phyloP scores from a whole-genome alignment of 1,140 invertebrate species.

The Pogonognathellus flavescens region DNA sequence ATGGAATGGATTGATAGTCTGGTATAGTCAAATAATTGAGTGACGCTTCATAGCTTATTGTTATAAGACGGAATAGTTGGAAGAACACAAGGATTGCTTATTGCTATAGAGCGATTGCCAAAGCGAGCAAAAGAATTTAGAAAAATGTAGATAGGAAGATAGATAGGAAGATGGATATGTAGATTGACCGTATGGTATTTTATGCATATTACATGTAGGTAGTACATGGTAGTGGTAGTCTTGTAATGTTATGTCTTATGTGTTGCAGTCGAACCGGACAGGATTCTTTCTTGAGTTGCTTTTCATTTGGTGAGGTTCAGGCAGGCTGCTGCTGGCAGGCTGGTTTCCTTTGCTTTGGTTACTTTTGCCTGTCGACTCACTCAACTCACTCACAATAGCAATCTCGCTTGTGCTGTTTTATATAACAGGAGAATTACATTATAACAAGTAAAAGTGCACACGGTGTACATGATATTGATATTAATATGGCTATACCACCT shows the following conservation, averaged over 20 bases:
- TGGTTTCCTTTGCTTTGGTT: neutral
- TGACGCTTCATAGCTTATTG: neutral
- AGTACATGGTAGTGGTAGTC: neutral
- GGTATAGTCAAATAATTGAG: slow-evolving; percentile 44
- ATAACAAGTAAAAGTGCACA: no score
- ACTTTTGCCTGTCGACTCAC: neutral
- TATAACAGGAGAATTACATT: no score
- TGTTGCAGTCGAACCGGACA: slow-evolving; percentile 28
- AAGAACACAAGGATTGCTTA: slow-evolving; percentile 2
- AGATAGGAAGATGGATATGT: slow-evolving; percentile 35
- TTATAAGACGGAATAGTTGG: slow-evolving; percentile 20
- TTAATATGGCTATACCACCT: no score
- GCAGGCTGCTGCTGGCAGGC: slow-evolving; percentile 7
- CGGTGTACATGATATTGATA: no score
- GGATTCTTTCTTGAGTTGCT: slow-evolving; percentile 31
- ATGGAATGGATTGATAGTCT: slow-evolving; percentile 12
- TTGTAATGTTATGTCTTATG: neutral
- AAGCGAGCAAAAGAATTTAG: slow-evolving; percentile 31
- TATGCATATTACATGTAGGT: neutral
- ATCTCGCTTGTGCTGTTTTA: no score
- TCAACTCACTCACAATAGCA: neutral
- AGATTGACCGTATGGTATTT: slow-evolving; percentile 32
- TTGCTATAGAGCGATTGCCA: slow-evolving; percentile 7
- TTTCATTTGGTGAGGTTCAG: neutral
- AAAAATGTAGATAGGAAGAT: slow-evolving; percentile 43